Evolutionary conservation across 2,113 vertebrate species (phyloP).

Genomic region (Engystomops pustulosus): DNA sequence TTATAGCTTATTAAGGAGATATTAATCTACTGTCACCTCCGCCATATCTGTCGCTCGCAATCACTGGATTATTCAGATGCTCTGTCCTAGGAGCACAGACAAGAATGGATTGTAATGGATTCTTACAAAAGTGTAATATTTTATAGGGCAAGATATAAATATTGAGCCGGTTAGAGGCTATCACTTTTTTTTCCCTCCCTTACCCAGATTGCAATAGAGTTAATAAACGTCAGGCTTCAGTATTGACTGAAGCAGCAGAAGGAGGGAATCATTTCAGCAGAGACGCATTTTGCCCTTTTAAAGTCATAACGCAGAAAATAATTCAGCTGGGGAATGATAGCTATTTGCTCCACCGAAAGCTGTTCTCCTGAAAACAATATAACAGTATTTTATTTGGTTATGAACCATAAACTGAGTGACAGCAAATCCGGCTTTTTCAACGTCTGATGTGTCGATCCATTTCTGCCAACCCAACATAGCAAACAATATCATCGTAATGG

Average conservation of each 20-base stretch:
- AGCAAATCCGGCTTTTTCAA: constrained; percentile 20
- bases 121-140: constrained; percentile 64
- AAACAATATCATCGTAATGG: constrained; percentile 47
- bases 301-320: constrained; percentile 50
- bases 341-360: constrained; percentile 49
- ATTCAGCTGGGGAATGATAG: constrained; percentile 58
- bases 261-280: background rate
- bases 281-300: constrained; percentile 43
- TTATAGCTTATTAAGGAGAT: constrained; percentile 90
- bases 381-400: constrained; percentile 56
- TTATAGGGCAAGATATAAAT: constrained; percentile 54
- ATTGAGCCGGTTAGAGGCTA: constrained; percentile 52
- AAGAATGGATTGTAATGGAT: constrained; percentile 67
- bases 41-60: constrained; percentile 72
- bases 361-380: constrained; percentile 48
- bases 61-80: constrained; percentile 65
- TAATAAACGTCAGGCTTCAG: constrained; percentile 36
- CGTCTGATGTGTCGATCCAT: constrained; percentile 27
- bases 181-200: background rate
- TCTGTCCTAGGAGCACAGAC: constrained; percentile 34
- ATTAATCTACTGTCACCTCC: constrained; percentile 84
- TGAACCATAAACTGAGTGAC: constrained; percentile 47
- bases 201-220: constrained; percentile 20
- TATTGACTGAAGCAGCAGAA: constrained; percentile 28
- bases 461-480: constrained; percentile 10